Evolutionary conservation across 1,140 invertebrate species (phyloP), one percentile per base, ranked within the genome.

Genomic region (Grapholita molesta): DNA sequence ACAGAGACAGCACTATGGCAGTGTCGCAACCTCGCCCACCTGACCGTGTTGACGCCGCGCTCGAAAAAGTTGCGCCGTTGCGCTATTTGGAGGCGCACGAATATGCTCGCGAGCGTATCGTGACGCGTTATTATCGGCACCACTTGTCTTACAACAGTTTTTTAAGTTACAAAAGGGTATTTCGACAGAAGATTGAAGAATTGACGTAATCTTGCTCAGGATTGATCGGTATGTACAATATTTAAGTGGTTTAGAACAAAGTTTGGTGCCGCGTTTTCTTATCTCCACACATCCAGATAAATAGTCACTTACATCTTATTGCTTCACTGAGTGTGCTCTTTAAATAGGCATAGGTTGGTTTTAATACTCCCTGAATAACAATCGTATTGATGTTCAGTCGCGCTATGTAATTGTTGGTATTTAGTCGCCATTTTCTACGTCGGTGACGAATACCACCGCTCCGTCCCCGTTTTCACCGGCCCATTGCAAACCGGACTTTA

Each of bases 21-120:
- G 85, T 91, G 89, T 91, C 89, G 89, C 89, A 91, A 91, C 89
- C 83, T 89, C 89, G 87, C 86, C 87, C 89, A 91, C 89, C 89
- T 91, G 89, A 91, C 87, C 82, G 87, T 89, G 89, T 89, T 91
- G 88, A 90, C 77, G 88, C 85, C 89, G 89, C 84, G 83, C 88
- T 88, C 83, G 86, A 88, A 90, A 89, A 91, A 91, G 87, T 89
- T 91, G 87, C 87, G 87, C 89, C 87, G 86, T 85, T 88, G 88
- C 88, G 88, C 88, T 91, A 88, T 88, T 89, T 88, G 86, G 83
- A 86, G 83, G 83, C 87, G 88, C 87, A 91, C 88, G 88, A 86
- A 87, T 89, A 83, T 88, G 78, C 77, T 80, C 80, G 82, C 82
- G 81, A 84, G 82, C 83, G 75, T 84, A 70, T 74, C 73, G 81